These are phyloP conservation scores for Cotesia glomerata DNA, from an alignment of 1,140 invertebrate species.

Conservation along the genomic window DNA sequence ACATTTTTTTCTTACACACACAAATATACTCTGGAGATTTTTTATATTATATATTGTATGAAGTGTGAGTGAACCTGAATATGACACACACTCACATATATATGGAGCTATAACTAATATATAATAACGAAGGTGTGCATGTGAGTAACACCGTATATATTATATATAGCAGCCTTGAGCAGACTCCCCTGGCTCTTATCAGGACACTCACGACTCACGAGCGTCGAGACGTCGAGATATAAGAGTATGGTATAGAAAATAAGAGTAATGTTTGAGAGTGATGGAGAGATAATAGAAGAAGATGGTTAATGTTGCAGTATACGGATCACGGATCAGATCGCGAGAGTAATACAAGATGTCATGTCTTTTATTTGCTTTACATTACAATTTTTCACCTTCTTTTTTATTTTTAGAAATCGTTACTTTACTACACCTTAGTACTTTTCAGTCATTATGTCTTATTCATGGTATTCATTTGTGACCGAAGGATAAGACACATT, in stretches of 20 bases:
- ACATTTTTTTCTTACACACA: not conserved
- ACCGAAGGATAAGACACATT: no score
- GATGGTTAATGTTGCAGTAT: no score
- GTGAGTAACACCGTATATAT: not conserved
- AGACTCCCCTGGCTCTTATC: conserved; percentile 2
- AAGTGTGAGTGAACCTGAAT: not conserved
- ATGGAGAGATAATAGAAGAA: no score
- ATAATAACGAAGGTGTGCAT: not conserved
- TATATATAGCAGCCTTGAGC: not conserved
- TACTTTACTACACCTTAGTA: conserved; percentile 6
- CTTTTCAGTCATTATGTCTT: no score
- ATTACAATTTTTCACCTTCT: not conserved
- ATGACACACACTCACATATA: not conserved
- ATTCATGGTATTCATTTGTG: no score
- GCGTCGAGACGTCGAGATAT: not conserved
- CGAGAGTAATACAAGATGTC: no score
- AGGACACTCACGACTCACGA: not conserved
- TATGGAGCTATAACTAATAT: no score
- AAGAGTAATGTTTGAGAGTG: not conserved
- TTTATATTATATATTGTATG: not conserved
- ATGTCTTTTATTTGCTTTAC: not conserved
- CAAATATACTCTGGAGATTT: not conserved
- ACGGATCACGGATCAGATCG: no score
- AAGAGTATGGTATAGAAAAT: not conserved
- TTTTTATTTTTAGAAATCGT: conserved; percentile 10